Evolutionary conservation across 1,140 invertebrate species (phyloP), one percentile per base, ranked within the genome.

Genomic region (Euura saliciscinereae): DNA sequence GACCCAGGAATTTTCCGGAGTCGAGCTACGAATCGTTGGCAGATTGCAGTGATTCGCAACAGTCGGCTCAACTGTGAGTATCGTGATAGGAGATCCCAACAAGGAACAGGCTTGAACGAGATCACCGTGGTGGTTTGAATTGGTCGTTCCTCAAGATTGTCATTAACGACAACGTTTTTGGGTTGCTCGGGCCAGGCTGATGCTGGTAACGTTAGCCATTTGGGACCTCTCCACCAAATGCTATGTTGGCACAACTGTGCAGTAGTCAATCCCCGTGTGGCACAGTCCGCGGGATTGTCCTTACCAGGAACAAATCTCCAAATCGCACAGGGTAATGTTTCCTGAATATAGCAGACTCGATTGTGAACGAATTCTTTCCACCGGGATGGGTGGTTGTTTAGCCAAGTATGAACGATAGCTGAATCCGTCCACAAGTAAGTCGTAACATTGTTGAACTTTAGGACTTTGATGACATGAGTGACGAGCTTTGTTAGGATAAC

Each of bases 301-400:
- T 69, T 66, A 6, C 80, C 78, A 1, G 77, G 44, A 2, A 79
- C 69, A 68, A 79, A 76, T 68, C 66, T 28, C 73, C 75, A 76
- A 8, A 66, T n/a, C 6, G 67, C 73, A 6, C n/a, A 1, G 10
- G 73, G 73, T 7, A 78, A 8, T 2, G 51, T 1, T 45, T 79
- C 73, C 51, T 80, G 74, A 44, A 85, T 82, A 46, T 71, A 45
- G 3, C 74, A 68, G 0, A 83, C 77, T 11, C 79, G 66, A 74
- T 84, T 84, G 2, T 75, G 73, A 3, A 84, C 78, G 76, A 80
- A 84, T 2, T 76, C 71, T 69, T 83, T 79, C 73, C 83, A 79
- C 4, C 71, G 43, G 65, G 75, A 74, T 4, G 82, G 73, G 4
- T 79, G 71, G 43, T 45, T 77, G 11, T 76, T 76, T 10, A 84